These are phyloP conservation scores for Carollia perspicillata DNA, from an alignment of 2,113 vertebrate species.

Conservation along the genomic window DNA sequence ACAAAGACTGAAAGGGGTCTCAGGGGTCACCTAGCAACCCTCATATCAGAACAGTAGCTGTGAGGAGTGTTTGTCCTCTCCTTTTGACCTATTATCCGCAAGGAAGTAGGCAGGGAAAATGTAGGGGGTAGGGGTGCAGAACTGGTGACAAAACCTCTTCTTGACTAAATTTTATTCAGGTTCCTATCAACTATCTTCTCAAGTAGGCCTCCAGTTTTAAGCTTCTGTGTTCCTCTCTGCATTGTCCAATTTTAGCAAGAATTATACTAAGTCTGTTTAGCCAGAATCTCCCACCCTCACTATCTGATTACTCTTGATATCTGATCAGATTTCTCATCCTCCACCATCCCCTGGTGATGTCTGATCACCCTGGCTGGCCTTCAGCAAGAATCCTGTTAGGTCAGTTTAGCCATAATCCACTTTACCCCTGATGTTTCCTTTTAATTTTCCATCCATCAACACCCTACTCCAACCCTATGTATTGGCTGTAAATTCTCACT, in stretches of 20 bases:
- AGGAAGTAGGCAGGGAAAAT: background rate
- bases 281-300: background rate
- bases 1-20: background rate
- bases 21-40: background rate
- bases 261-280: background rate
- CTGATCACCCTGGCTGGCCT: background rate
- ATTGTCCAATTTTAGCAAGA: background rate
- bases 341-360: background rate
- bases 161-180: background rate
- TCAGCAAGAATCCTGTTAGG: background rate
- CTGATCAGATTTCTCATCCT: background rate
- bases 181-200: background rate
- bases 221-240: background rate
- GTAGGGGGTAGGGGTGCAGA: background rate
- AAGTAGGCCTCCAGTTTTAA: background rate
- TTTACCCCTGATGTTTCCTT: background rate
- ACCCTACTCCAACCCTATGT: background rate
- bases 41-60: background rate
- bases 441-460: background rate
- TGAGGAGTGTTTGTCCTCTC: background rate
- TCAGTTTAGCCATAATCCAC: background rate
- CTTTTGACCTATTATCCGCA: background rate
- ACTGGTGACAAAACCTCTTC: background rate
- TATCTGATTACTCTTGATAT: background rate
- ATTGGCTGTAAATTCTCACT: background rate